Base-by-base conservation (phyloP, 2,888 invertebrate species). In the Agapetus fuscipes region DNA sequence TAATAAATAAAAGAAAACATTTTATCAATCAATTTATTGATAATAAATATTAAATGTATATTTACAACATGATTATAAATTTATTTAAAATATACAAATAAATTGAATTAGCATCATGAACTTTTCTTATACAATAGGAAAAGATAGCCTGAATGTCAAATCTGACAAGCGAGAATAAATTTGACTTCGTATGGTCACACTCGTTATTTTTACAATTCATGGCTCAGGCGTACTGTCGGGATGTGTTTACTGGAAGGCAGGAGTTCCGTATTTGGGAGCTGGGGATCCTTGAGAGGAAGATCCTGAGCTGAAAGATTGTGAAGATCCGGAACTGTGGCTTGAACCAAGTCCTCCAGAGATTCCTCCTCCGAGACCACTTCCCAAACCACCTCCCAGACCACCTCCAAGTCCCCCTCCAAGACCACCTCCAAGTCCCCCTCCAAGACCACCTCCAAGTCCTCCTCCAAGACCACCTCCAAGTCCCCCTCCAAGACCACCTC, bases 211-310 rank as follows among this genome's bases (percentile, higher is more conserved):
- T n/a, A n/a, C n/a, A n/a, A n/a, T n/a, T n/a, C n/a, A n/a, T n/a
- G n/a, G n/a, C n/a, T n/a, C n/a, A n/a, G n/a, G n/a, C n/a, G n/a
- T n/a, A n/a, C n/a, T n/a, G n/a, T n/a, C n/a, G n/a, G n/a, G n/a
- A n/a, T n/a, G n/a, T 20, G 9, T 20, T 9, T 20, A 14, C 28
- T 28, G 35, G 11, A 17, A 28, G 9, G 66, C 66, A 38, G 69
- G 69, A 32, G 68, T 66, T 49, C 71, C 70, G 51, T 73, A 72
- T 51, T 70, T 70, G 31, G 67, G 55, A 55, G 66, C 66, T 40
- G 64, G 62, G 2, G 46, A 46, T 42, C 66, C 66, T 34, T 61
- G 61, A 9, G 33, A 4, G 12, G 12, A 11, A 17, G 56, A 58
- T 39, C 62, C 61, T 17, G 60, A 59, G 49, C 65, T 64, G 20